A percentile compares a stretch with the other conserved stretches of the same genome.
phyloP scores from a whole-genome alignment of 2,888 invertebrate genomes.

The Sceliomorpha sp. region DNA sequence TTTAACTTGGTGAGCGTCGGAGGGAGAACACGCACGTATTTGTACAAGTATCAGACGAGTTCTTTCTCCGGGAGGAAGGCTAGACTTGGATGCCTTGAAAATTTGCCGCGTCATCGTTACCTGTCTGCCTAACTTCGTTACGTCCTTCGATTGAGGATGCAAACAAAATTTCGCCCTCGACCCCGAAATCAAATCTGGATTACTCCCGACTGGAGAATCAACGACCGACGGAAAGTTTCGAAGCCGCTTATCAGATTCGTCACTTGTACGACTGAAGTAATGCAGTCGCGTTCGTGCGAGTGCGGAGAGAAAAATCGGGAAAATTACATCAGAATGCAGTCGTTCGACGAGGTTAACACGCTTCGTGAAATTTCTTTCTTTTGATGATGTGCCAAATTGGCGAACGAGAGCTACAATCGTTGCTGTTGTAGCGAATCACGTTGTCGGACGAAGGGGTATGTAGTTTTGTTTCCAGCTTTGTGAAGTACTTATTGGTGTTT shows the following conservation, averaged over 20 bases:
- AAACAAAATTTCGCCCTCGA: conserved; percentile 35
- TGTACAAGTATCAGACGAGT: conserved; percentile 2
- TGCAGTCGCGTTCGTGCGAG: background rate
- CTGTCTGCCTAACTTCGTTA: conserved; percentile 39
- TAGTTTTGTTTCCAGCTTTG: background rate
- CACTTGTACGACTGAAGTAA: conserved; percentile 1
- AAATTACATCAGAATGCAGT: conserved; percentile 3
- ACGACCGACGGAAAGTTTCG: conserved; percentile 4
- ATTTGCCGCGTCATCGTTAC: conserved; percentile 50
- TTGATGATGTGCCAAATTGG: too few species aligned
- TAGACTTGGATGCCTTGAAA: conserved; percentile 16
- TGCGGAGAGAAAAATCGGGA: background rate
- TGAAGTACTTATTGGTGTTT: background rate
- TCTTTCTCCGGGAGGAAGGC: background rate
- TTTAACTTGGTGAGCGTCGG: background rate
- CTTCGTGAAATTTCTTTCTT: background rate
- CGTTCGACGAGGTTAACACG: background rate
- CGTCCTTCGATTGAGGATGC: conserved; percentile 32
- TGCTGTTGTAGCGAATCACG: too few species aligned
- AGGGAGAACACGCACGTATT: background rate
- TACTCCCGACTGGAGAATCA: conserved; percentile 10
- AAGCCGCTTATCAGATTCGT: conserved; percentile 7
- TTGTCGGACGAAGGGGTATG: background rate
- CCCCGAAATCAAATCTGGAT: conserved; percentile 6
- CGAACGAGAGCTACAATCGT: too few species aligned